Conservation (phyloP, 37 sponge, comb jelly and placozoan genomes). For the Ianthella basta region DNA sequence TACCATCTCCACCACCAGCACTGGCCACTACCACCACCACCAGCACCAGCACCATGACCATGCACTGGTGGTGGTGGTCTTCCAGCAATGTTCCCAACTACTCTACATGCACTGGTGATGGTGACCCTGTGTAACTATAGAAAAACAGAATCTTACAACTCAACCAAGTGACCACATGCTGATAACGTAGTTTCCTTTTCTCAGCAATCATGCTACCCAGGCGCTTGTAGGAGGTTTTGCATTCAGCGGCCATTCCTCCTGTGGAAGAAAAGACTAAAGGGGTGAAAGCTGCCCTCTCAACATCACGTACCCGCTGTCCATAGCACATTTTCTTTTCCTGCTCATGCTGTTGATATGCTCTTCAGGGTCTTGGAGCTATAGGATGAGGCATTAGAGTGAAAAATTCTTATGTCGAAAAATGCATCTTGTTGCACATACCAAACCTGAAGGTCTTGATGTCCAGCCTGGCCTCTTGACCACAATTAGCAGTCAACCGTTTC, state of each 20-base stretch:
- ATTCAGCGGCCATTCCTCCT: conserved; percentile 27
- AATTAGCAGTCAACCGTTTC: not conserved
- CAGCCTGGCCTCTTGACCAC: not conserved
- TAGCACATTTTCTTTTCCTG: conserved; percentile 1
- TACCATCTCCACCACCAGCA: too few relatives aligned
- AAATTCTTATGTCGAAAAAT: too few relatives aligned
- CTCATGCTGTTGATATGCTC: conserved; percentile 18
- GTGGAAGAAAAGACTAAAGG: conserved; percentile 3
- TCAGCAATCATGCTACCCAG: conserved; percentile 13
- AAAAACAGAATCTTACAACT: not conserved
- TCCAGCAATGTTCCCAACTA: too few relatives aligned
- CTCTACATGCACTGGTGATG: too few relatives aligned
- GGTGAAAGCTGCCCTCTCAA: not conserved
- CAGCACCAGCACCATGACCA: too few relatives aligned
- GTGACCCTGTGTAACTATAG: too few relatives aligned
- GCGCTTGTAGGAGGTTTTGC: conserved; percentile 17
- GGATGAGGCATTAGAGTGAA: too few relatives aligned
- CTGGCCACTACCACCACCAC: too few relatives aligned
- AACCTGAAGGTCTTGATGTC: not conserved
- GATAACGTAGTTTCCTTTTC: not conserved
- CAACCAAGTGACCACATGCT: conserved; percentile 6
- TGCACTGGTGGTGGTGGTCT: too few relatives aligned
- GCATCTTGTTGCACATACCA: too few relatives aligned
- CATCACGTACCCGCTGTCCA: conserved; percentile 6
- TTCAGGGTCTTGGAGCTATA: not conserved